Conservation (phyloP, 1,140 invertebrate species). For the Conus betulinus region DNA sequence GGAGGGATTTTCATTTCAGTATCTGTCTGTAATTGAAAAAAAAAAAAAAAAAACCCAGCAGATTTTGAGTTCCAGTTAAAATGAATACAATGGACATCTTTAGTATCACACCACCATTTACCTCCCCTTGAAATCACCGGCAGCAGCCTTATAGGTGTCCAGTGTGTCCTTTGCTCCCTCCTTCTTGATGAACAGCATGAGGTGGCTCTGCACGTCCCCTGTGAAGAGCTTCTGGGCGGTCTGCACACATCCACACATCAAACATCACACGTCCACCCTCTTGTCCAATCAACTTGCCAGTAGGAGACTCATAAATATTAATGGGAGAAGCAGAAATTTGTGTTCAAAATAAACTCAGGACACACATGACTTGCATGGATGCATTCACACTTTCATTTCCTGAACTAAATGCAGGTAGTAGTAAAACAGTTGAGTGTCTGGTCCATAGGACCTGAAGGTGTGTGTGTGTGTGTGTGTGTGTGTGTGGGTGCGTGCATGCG, state of each 20-base stretch:
- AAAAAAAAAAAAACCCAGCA: too few relatives aligned
- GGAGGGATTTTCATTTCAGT: too few relatives aligned
- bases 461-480: too few relatives aligned
- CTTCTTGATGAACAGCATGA: constrained; percentile 96
- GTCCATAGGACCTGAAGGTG: too few relatives aligned
- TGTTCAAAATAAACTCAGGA: background rate
- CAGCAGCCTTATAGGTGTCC: constrained; percentile 80
- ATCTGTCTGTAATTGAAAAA: too few relatives aligned
- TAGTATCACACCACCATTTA: constrained; percentile 75
- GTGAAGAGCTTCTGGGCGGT: constrained; percentile 98
- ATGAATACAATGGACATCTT: too few relatives aligned
- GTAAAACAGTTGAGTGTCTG: too few relatives aligned
- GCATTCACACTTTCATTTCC: too few relatives aligned
- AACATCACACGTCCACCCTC: background rate
- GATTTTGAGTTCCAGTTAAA: too few relatives aligned
- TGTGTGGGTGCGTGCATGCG: too few relatives aligned
- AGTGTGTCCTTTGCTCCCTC: constrained; percentile 86
- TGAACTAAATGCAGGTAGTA: too few relatives aligned
- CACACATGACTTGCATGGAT: too few relatives aligned
- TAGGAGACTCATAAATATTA: background rate
- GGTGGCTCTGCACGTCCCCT: constrained; percentile 97
- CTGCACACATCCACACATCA: constrained; percentile 61
- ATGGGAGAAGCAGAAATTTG: background rate
- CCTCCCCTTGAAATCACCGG: constrained; percentile 92
- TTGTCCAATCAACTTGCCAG: background rate